phyloP scores from a whole-genome alignment of 1,140 invertebrate genomes.

The Drosophila carrolli region DNA sequence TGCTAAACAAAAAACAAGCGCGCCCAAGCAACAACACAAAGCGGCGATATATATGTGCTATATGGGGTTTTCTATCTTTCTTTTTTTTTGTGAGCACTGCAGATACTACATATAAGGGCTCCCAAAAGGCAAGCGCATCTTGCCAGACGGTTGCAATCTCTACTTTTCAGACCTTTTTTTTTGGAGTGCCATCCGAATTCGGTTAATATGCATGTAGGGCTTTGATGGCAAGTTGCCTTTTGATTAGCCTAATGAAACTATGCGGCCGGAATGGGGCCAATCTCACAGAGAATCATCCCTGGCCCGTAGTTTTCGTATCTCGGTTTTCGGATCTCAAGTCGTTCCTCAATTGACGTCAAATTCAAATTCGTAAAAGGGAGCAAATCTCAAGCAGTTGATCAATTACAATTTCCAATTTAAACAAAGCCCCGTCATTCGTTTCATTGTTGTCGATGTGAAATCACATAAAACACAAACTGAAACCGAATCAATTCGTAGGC shows the following conservation, averaged over 20 bases:
- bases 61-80: background rate
- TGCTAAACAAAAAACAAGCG: conserved; percentile 70
- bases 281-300: background rate
- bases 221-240: conserved; percentile 49
- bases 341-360: conserved; percentile 67
- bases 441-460: conserved; percentile 55
- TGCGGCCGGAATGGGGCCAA: conserved; percentile 42
- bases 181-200: conserved; percentile 66
- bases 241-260: conserved; percentile 82
- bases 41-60: conserved; percentile 21
- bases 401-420: conserved; percentile 83
- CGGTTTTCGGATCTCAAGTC: background rate
- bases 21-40: conserved; percentile 49
- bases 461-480: conserved; percentile 48
- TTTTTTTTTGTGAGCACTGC: conserved; percentile 37
- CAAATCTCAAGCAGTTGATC: conserved; percentile 81
- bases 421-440: conserved; percentile 37
- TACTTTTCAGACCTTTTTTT: conserved; percentile 26
- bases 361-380: conserved; percentile 52
- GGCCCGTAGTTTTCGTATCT: background rate
- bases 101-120: conserved; percentile 58
- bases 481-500: conserved; percentile 64
- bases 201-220: conserved; percentile 65
- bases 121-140: conserved; percentile 68
- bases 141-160: conserved; percentile 49